Evolutionary conservation across 2,888 invertebrate species (phyloP).

Genomic region (Aproaerema taeniolella): DNA sequence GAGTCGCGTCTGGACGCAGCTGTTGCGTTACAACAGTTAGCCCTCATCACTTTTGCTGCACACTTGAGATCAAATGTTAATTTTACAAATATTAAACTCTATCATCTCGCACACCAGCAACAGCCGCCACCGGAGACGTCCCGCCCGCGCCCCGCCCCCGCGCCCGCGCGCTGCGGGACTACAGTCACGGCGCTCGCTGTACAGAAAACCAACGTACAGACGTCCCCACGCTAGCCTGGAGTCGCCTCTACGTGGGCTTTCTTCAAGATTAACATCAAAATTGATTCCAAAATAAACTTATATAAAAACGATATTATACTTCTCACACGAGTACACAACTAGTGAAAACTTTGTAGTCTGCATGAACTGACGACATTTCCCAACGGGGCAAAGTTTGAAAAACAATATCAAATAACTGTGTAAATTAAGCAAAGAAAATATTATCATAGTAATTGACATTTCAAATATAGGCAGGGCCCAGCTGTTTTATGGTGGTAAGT

Average conservation of each 20-base stretch:
- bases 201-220: not conserved
- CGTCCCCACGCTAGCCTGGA: not conserved
- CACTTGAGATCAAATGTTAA: constrained; percentile 77
- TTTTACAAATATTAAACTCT: constrained; percentile 70
- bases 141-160: constrained; percentile 20
- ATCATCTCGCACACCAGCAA: constrained; percentile 66
- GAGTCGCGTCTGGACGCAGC: constrained; percentile 43
- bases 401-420: constrained; percentile 24
- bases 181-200: not conserved
- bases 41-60: constrained; percentile 71
- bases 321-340: constrained; percentile 42
- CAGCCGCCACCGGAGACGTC: constrained; percentile 43
- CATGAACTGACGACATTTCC: constrained; percentile 33
- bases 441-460: constrained; percentile 55
- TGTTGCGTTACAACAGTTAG: constrained; percentile 56
- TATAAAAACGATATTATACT: constrained; percentile 72
- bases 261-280: not conserved
- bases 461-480: constrained; percentile 25
- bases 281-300: constrained; percentile 29
- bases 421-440: too few relatives aligned
- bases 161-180: constrained; percentile 6
- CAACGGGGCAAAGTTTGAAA: constrained; percentile 26
- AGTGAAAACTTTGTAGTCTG: constrained; percentile 36
- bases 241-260: constrained; percentile 29
- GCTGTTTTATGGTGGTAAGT: constrained; percentile 4